Evolutionary conservation across 1,140 invertebrate genomes (phyloP), one percentile per base, ranked within the genome.

Genomic region (Physella acuta): DNA sequence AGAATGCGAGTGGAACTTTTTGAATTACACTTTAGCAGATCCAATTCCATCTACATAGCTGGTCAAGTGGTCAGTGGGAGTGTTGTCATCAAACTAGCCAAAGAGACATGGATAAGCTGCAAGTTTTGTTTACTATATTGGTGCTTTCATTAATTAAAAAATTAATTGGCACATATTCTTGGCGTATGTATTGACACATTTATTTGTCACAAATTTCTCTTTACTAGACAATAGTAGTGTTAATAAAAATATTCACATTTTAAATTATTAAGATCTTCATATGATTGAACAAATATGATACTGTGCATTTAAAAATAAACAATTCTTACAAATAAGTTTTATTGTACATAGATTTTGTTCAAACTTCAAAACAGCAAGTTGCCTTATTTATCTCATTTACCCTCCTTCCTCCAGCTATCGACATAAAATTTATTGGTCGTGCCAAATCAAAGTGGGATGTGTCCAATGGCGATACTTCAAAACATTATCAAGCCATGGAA

Each of bases 401-500:
- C 11, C 20, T 52, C 39, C 33, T 44, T 60, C 20, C 71, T 72
- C 60, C 71, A 79, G 75, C 26, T 34, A 75, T 73, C 33, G 67
- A 52, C 31, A 65, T 78, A 30, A 66, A 69, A 31, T 76, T 76
- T 65, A 56, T 68, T 44, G 77, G 77, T 2, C 67, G 67, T 28
- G 73, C 70, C 39, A 78, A 75, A 58, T 71, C 77, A n/a, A 71
- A 59, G 1, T 78, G 77, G 77, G 73, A 74, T 59, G 73, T 74
- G 3, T 67, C 67, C 33, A 63, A 73, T 58, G 75, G 75, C 14
- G 69, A 73, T 34, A 70, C 52, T 51, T 73, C 70, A 28, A 76
- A 73, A 39, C 66, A 71, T 37, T 78, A 78, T 55, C 71, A 72
- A 34, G 77, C 72, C 2, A 63, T 71, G 36, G 77, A 78, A 68